Base-by-base conservation (phyloP, 1,140 invertebrate genomes). In the Colletes latitarsis region DNA sequence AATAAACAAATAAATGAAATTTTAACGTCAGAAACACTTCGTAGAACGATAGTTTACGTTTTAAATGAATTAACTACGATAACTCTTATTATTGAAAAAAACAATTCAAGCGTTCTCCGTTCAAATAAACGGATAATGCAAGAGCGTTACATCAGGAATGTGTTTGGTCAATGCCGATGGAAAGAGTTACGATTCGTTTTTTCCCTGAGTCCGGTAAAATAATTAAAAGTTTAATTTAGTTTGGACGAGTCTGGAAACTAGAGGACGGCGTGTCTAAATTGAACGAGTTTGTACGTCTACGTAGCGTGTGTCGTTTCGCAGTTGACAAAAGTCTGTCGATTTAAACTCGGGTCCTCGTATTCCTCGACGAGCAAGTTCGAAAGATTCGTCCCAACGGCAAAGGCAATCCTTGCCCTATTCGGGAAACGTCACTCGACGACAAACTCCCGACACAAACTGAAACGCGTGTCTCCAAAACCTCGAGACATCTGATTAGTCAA, bases 221-320 rank as follows among this genome's bases (percentile, higher is more conserved):
- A 79, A 79, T 79, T 79, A 79, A 79, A 79, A 79, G 77, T 79
- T 79, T 64, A 66, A 73, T 79, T 64, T 62, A 79, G 77, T 79
- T 78, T 41, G 19, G 39, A 1, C 17, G 9, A 6, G 9, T 15
- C 15, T 0, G 57, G 49, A 53, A 21, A 14, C 2, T 4, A 15
- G 68, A 15, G n/a, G 17, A n/a, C 49, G 15, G 19, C 15, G 12
- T 19, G 70, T 57, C 58, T 39, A 57, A 55, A 73, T 79, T 57
- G 77, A 79, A 73, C 60, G 52, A 73, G 70, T 73, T 73, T 14
- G 69, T 19, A 15, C 46, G 39, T 78, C 30, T 46, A 30, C 3
- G 30, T 3, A 19, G 46, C 69, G 77, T 79, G 77, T 73, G 70
- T 63, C 77, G 77, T 63, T 72, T 73, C 69, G 41, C 60, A 73